Conservation (phyloP, 2,797 vertebrate genomes). For the Pantherophis vulpinus region DNA sequence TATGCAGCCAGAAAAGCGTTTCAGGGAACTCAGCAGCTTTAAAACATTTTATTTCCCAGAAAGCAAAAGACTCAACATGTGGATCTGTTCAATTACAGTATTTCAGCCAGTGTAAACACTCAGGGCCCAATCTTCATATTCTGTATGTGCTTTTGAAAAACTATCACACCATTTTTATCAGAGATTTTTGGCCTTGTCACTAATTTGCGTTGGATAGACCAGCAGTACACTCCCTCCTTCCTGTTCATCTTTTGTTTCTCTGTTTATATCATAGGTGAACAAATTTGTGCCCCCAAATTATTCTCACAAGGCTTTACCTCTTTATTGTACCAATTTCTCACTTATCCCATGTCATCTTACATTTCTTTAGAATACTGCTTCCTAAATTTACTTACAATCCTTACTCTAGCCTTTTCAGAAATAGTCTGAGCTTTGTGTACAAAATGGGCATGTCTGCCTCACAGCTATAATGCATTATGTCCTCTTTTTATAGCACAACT, state of each 20-base stretch:
- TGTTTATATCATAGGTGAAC: constrained; percentile 8
- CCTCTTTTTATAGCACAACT: neutral
- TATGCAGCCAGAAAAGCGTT: neutral
- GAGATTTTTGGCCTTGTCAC: neutral
- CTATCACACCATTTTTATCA: neutral
- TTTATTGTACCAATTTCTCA: neutral
- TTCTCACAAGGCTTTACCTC: neutral
- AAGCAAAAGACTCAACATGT: constrained; percentile 33
- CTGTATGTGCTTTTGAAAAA: neutral
- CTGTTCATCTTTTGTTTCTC: neutral
- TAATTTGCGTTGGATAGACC: neutral
- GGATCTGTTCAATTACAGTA: constrained; percentile 45
- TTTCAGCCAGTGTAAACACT: constrained; percentile 12
- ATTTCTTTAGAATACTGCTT: neutral
- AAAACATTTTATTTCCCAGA: constrained; percentile 35
- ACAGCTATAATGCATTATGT: neutral
- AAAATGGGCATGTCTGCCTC: neutral
- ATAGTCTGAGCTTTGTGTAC: neutral
- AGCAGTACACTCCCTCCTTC: neutral
- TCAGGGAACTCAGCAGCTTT: neutral
- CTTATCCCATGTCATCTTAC: neutral
- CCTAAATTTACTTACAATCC: neutral
- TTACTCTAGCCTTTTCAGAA: neutral
- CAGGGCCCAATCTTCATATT: neutral
- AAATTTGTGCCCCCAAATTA: neutral